Evolutionary conservation across 1,140 invertebrate genomes (phyloP).

Genomic region (Teleopsis dalmanni): DNA sequence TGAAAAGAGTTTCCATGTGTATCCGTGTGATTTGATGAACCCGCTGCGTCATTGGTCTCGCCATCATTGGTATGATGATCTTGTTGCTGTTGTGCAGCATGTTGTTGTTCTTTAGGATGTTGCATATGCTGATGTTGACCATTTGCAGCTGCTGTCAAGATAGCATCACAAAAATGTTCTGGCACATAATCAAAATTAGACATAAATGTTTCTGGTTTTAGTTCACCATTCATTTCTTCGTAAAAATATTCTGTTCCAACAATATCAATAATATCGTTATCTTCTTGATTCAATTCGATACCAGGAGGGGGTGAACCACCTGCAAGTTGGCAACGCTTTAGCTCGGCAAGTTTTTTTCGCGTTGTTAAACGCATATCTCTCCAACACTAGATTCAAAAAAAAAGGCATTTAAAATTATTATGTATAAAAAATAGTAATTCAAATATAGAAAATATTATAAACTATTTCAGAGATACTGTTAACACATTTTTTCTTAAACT

Average conservation of each 20-base stretch:
- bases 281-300: constrained; percentile 39
- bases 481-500: too few relatives aligned
- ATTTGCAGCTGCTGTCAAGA: constrained; percentile 34
- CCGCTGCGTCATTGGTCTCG: constrained; percentile 36
- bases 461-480: not conserved
- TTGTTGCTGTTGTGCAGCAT: constrained; percentile 14
- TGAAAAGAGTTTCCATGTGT: constrained; percentile 31
- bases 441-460: not conserved
- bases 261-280: constrained; percentile 41
- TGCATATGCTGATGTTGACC: constrained; percentile 30
- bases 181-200: constrained; percentile 38
- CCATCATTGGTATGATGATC: constrained; percentile 39
- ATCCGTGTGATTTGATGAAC: constrained; percentile 28
- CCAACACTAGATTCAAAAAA: constrained; percentile 27
- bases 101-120: constrained; percentile 21
- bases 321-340: constrained; percentile 38
- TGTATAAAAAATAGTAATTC: not conserved
- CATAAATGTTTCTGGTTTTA: constrained; percentile 41
- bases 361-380: constrained; percentile 40
- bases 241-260: constrained; percentile 41
- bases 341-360: constrained; percentile 35
- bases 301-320: constrained; percentile 38
- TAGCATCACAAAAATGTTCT: constrained; percentile 40
- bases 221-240: constrained; percentile 40
- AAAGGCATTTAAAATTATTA: not conserved